Conservation (phyloP, 1,140 invertebrate species). For the Lucilia sericata region DNA sequence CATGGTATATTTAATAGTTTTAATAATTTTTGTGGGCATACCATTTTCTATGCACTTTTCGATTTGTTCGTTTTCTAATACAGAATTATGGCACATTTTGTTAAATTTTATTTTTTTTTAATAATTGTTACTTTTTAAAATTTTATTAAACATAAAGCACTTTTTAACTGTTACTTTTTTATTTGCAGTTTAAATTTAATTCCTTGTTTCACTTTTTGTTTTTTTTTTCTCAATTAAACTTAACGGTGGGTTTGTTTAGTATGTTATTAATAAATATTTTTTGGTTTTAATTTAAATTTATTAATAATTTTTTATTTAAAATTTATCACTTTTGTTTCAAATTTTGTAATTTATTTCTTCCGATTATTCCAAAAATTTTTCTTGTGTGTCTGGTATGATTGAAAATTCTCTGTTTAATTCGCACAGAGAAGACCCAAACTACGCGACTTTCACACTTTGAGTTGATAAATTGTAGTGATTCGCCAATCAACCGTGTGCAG, state of each 20-base stretch:
- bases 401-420: conserved; percentile 17
- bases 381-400: background rate
- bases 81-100: conserved; percentile 66
- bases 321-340: background rate
- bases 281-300: background rate
- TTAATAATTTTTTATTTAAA: too few species aligned
- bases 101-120: background rate
- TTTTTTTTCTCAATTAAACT: background rate
- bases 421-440: conserved; percentile 34
- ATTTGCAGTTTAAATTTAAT: too few species aligned
- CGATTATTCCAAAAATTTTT: background rate
- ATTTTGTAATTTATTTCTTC: background rate
- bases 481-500: conserved; percentile 13
- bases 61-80: conserved; percentile 64
- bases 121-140: background rate
- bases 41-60: conserved; percentile 61
- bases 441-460: conserved; percentile 38
- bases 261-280: too few species aligned
- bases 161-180: background rate
- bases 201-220: background rate
- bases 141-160: background rate
- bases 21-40: conserved; percentile 63
- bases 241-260: background rate
- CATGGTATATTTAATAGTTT: conserved; percentile 61
- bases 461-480: conserved; percentile 35